Evolutionary conservation across 2,113 vertebrate species (phyloP), one percentile per base, ranked within the genome.

Genomic region (Myodes glareolus): DNA sequence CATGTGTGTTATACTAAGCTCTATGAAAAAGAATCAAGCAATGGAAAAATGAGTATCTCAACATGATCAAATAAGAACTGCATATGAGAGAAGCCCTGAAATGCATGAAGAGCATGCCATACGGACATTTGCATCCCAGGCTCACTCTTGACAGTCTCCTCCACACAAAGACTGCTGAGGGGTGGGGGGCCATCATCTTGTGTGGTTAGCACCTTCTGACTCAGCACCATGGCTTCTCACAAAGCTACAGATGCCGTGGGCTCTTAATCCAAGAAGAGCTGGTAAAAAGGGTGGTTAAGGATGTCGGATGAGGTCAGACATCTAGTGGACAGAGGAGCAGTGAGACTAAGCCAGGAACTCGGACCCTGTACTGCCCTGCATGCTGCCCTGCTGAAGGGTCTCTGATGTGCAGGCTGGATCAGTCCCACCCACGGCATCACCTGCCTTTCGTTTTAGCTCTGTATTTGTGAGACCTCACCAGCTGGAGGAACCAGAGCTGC

Each of bases 81-180:
- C 63, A 19, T 29, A 8, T 47, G 85, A 45, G 25, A 16, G 36
- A 42, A 84, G 31, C 16, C 6, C 29, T 47, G 23, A 52, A 75
- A 75, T 0, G 19, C 45, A 4, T 0, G 8, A 31, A 36, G 36
- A 84, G 14, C 1, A 19, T 1, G 4, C 42, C 12, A 16, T 0
- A 45, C 3, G 11, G 50, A 17, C 14, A 36, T 23, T 9, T 27
- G 73, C 23, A 45, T 27, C 23, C 33, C 45, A 39, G 2, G 1
- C 27, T 85, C 16, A 31, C 25, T 82, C 16, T 45, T 16, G 33
- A 58, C 0, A 1, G 9, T 58, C 14, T 13, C 14, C 10, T 50
- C 25, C 33, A 70, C 65, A 45, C 16, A 33, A 47, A 67, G 29
- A 33, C 1, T 45, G 82, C 61, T 31, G 16, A 11, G 25, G 78